Base-by-base conservation (phyloP, 2,113 vertebrate genomes). In the Elephantulus edwardii region DNA sequence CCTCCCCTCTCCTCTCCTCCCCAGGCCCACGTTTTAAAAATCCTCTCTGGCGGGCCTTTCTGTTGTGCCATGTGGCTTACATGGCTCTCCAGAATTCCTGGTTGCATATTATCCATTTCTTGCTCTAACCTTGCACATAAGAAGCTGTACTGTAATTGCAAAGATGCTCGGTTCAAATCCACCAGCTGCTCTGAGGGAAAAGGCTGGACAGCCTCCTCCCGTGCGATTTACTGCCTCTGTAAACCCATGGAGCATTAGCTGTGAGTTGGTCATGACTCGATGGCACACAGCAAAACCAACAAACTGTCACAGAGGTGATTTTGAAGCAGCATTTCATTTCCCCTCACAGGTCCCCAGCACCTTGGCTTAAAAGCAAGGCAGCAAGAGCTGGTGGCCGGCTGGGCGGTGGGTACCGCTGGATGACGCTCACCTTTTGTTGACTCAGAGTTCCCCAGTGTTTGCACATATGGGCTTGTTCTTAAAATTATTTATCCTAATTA, bases 401-500 rank as follows among this genome's bases (percentile, higher is more conserved):
- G n/a, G n/a, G n/a, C n/a, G n/a, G n/a, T n/a, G n/a, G n/a, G n/a
- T n/a, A n/a, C n/a, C n/a, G n/a, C n/a, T n/a, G n/a, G n/a, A n/a
- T n/a, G n/a, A n/a, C n/a, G n/a, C n/a, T n/a, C n/a, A n/a, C n/a
- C n/a, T n/a, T n/a, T n/a, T n/a, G n/a, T n/a, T n/a, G n/a, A n/a
- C n/a, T 95, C 92, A 93, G 83, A 96, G 94, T 91, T 93, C 95
- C 89, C 81, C 94, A 90, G 84, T 89, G 89, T 86, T 79, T 92
- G 95, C 83, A 93, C 46, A 38, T 91, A 91, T 85, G 90, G 88
- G 94, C 92, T 95, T 96, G 84, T 93, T 96, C 91, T 95, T 88
- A 95, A 97, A 97, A 95, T 96, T 95, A 95, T 93, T 94, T 68
- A 56, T 95, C 80, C 93, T 93, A 90, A 95, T 96, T 96, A 94